These are phyloP conservation scores for Erpornis zantholeuca DNA, from an alignment of 2,113 vertebrate genomes.

Conservation along the genomic window DNA sequence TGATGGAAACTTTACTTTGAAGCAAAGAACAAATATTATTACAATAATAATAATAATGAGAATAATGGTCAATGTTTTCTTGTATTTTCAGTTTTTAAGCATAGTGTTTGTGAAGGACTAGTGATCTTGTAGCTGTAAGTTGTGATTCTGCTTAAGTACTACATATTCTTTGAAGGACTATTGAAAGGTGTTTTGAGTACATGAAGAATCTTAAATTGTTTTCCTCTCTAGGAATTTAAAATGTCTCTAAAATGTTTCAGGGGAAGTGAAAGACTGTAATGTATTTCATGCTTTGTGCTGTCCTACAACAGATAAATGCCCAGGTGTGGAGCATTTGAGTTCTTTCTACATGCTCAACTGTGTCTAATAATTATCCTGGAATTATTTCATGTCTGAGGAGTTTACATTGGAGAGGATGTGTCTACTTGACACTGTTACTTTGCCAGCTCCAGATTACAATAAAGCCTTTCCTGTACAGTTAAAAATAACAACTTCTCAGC, in stretches of 20 bases:
- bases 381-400: neutral
- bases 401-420: neutral
- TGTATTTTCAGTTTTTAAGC: neutral
- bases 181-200: neutral
- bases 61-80: neutral
- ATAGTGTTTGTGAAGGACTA: neutral
- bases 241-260: neutral
- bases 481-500: conserved; percentile 16
- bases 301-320: conserved; percentile 7
- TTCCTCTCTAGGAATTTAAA: neutral
- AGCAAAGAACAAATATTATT: neutral
- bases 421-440: neutral
- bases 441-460: neutral
- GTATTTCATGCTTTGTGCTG: neutral
- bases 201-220: neutral
- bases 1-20: neutral
- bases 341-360: neutral
- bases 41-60: neutral
- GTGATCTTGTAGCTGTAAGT: neutral
- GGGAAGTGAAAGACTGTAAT: neutral
- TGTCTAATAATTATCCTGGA: conserved; percentile 13
- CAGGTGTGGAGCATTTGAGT: neutral
- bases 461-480: neutral
- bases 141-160: neutral
- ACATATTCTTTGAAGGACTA: neutral